These are phyloP conservation scores for Microdon myrmicae DNA, from an alignment of 2,888 invertebrate species.

Conservation along the genomic window DNA sequence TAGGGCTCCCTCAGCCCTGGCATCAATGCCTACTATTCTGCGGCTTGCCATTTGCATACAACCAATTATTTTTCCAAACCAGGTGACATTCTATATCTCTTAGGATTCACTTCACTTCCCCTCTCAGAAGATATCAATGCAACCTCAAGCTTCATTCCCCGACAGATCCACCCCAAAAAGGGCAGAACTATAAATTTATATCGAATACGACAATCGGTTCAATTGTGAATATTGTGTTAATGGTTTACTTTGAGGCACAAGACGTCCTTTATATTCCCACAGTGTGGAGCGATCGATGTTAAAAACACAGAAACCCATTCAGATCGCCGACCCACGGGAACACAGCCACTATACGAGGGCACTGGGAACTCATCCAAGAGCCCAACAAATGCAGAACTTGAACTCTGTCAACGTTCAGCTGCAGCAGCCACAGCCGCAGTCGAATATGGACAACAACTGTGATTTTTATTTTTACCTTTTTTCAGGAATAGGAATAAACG, in stretches of 20 bases:
- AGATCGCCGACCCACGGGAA: constrained; percentile 29
- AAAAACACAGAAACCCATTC: constrained; percentile 31
- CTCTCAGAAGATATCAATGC: no score
- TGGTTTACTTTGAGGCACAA: constrained; percentile 34
- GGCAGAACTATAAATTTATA: constrained; percentile 31
- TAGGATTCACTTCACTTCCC: no score
- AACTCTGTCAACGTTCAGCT: constrained; percentile 41
- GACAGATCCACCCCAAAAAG: constrained; percentile 27
- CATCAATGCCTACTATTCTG: constrained; percentile 1
- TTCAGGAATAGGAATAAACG: constrained; percentile 24
- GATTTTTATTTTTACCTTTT: constrained; percentile 23
- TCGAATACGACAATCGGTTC: constrained; percentile 41
- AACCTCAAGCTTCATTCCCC: constrained; percentile 30
- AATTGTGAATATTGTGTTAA: constrained; percentile 32
- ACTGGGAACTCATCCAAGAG: constrained; percentile 11
- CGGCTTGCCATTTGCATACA: constrained; percentile 15
- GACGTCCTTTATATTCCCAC: constrained; percentile 32
- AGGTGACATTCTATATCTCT: no score
- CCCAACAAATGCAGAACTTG: constrained; percentile 30
- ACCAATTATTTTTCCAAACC: constrained; percentile 10
- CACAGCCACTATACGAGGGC: no score
- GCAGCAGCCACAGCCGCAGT: constrained; percentile 17
- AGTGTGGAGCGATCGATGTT: constrained; percentile 10
- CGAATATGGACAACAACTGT: no score
- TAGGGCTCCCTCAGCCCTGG: no score